A percentile compares a stretch with the other conserved stretches of the same genome.
These are phyloP conservation scores for Acronicta aceris DNA, from an alignment of 2,888 invertebrate genomes.

Conservation along the genomic window DNA sequence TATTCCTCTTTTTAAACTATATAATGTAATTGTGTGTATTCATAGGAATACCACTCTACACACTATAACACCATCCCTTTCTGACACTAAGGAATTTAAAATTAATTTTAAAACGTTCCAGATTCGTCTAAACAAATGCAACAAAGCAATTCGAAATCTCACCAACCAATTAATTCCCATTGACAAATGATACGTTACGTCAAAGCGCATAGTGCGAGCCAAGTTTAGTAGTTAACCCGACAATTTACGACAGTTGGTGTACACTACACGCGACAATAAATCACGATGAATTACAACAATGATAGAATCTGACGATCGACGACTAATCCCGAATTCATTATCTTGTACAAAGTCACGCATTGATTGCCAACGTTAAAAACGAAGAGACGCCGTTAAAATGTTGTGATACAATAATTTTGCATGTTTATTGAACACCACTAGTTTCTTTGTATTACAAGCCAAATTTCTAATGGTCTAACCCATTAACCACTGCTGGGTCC, in stretches of 20 bases:
- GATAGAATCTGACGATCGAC: conserved; percentile 78
- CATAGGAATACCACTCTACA: too few relatives aligned
- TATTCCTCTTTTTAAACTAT: too few relatives aligned
- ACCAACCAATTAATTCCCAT: conserved; percentile 37
- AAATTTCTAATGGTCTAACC: too few relatives aligned
- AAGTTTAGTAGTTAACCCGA: conserved; percentile 71
- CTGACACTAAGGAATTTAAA: too few relatives aligned
- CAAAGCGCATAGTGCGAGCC: conserved; percentile 51
- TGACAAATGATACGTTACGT: conserved; percentile 42
- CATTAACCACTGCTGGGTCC: too few relatives aligned
- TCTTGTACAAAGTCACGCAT: conserved; percentile 70
- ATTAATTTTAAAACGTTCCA: too few relatives aligned
- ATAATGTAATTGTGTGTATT: too few relatives aligned
- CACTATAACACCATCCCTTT: too few relatives aligned
- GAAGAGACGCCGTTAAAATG: neutral
- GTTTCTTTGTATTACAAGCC: neutral
- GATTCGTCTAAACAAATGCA: neutral
- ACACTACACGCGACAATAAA: conserved; percentile 79
- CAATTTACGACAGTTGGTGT: conserved; percentile 80
- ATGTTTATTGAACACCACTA: neutral
- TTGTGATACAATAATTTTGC: neutral
- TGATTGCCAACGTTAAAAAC: conserved; percentile 13
- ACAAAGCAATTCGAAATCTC: conserved; percentile 9
- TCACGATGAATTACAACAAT: conserved; percentile 85
- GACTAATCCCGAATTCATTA: conserved; percentile 76